Evolutionary conservation across 2,113 vertebrate genomes (phyloP).

Genomic region (Ochotona curzoniae): DNA sequence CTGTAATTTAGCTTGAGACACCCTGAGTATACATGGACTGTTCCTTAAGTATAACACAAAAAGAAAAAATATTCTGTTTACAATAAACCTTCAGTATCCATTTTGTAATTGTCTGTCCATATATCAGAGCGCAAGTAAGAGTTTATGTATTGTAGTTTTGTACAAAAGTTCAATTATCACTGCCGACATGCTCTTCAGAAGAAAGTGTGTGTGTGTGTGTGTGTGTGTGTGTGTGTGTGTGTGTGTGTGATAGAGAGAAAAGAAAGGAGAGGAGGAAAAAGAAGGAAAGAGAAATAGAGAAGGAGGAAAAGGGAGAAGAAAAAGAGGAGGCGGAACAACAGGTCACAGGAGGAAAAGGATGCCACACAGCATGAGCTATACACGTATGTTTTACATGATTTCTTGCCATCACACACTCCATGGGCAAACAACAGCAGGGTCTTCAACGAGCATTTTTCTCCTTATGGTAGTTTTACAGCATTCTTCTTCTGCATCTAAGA

Average conservation of each 20-base stretch:
- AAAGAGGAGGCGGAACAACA: background rate
- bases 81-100: background rate
- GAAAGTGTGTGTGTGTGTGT: background rate
- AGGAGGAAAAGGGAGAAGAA: constrained; percentile 8
- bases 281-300: background rate
- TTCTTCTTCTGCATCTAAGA: background rate
- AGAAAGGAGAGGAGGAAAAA: too few relatives aligned
- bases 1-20: background rate
- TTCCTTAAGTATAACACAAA: background rate
- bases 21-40: background rate
- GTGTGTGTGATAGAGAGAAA: too few relatives aligned
- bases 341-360: background rate
- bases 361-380: rapidly evolving
- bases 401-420: background rate
- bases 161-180: background rate
- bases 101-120: background rate
- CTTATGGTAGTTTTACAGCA: background rate
- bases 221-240: too few relatives aligned
- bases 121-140: background rate
- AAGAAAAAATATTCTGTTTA: background rate
- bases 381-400: background rate
- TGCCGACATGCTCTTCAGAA: background rate
- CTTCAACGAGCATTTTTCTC: background rate
- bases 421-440: background rate
- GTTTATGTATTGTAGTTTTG: background rate